Conservation (phyloP, 2,797 vertebrate genomes). For the Natrix natrix region DNA sequence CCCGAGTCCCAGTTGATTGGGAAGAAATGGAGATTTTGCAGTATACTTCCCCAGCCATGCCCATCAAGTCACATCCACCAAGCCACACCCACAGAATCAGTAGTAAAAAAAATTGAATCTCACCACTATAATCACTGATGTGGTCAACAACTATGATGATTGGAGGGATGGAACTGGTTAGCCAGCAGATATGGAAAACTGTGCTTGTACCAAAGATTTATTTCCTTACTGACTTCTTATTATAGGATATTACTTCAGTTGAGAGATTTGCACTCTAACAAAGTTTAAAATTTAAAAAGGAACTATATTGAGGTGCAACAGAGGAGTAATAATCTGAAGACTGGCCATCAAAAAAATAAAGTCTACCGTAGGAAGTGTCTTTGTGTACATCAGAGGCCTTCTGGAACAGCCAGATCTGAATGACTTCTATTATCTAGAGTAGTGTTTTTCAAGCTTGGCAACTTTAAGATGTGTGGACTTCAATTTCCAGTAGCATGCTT, state of each 20-base stretch:
- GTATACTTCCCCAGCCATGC: too few species aligned
- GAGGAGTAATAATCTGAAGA: neutral
- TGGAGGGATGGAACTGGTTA: neutral
- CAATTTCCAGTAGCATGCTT: neutral
- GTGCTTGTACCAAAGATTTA: neutral
- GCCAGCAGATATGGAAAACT: neutral
- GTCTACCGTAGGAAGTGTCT: neutral
- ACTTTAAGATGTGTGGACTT: neutral
- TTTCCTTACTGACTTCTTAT: neutral
- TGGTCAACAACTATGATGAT: neutral
- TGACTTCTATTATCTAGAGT: neutral
- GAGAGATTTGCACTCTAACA: neutral
- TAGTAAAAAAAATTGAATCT: too few species aligned
- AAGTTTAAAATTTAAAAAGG: neutral
- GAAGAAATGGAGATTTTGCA: too few species aligned
- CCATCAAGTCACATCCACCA: too few species aligned
- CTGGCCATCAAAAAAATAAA: neutral
- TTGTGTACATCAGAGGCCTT: neutral
- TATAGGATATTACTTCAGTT: neutral
- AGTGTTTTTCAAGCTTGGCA: neutral
- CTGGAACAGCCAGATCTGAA: neutral
- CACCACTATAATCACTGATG: neutral
- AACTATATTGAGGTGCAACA: neutral
- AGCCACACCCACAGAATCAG: neutral
- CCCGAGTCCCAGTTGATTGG: too few species aligned